Evolutionary conservation across 1,140 invertebrate genomes (phyloP).

Genomic region (Rhyzopertha dominica): DNA sequence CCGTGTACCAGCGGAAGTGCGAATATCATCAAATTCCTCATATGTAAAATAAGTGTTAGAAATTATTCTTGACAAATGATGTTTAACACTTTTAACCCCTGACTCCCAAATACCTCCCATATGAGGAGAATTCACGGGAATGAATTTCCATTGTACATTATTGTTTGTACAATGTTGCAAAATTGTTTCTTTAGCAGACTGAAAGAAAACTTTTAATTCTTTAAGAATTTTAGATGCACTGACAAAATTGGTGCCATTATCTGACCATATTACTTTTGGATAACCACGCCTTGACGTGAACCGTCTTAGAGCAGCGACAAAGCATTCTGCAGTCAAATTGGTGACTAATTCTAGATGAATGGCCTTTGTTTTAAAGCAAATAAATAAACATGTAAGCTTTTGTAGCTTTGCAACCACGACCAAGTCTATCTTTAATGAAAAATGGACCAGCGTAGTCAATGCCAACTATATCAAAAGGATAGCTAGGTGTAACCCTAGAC

Average conservation of each 20-base stretch:
- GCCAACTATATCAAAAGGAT: constrained; percentile 32
- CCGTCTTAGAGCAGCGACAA: constrained; percentile 30
- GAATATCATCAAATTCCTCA: too few species aligned
- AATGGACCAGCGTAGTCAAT: constrained; percentile 41
- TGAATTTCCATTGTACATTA: too few species aligned
- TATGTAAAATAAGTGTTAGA: too few species aligned
- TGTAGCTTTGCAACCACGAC: constrained; percentile 18
- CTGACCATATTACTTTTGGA: constrained; percentile 26
- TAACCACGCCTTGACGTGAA: constrained; percentile 35
- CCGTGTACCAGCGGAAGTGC: too few species aligned
- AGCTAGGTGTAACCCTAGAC: constrained; percentile 25
- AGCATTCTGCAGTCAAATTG: constrained; percentile 21
- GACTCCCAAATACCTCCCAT: too few species aligned
- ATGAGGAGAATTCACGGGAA: too few species aligned
- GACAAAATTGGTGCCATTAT: constrained; percentile 23
- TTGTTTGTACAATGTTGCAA: too few species aligned
- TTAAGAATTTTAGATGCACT: too few species aligned
- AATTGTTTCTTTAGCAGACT: too few species aligned
- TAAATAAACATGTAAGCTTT: constrained; percentile 33
- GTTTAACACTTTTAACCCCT: too few species aligned
- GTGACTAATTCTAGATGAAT: constrained; percentile 39
- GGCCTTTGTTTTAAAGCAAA: constrained; percentile 33
- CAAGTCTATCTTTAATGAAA: constrained; percentile 22
- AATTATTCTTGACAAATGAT: too few species aligned
- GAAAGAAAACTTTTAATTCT: too few species aligned